phyloP scores from a whole-genome alignment of 2,113 vertebrate genomes.

The Caloenas nicobarica region DNA sequence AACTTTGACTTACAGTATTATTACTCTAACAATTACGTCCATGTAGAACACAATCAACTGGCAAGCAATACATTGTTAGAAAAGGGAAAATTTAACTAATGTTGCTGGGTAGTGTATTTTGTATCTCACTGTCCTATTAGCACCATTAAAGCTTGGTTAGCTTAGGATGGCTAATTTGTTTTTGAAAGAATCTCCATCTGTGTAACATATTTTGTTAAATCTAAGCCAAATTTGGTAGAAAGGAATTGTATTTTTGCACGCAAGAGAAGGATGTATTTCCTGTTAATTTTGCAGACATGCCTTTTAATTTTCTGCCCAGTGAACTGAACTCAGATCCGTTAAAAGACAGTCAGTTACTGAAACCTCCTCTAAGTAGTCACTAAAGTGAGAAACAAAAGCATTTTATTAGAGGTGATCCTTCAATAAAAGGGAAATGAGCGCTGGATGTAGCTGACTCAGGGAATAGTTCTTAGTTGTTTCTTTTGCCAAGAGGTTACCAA shows the following conservation, averaged over 20 bases:
- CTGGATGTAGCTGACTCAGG: neutral
- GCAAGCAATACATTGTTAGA: neutral
- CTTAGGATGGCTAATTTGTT: neutral
- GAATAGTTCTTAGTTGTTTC: neutral
- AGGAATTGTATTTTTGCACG: neutral
- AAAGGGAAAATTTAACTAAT: neutral
- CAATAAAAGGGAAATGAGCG: neutral
- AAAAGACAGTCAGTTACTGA: neutral
- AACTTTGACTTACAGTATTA: neutral
- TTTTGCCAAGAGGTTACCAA: neutral
- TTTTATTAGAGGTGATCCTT: neutral
- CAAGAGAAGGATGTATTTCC: neutral
- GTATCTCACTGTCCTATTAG: neutral
- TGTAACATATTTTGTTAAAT: neutral
- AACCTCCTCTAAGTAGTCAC: neutral
- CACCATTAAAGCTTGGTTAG: neutral
- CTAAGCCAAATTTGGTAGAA: conserved; percentile 1
- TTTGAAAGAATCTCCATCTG: conserved; percentile 26
- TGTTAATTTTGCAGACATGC: neutral
- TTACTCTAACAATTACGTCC: neutral
- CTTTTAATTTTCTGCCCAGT: conserved; percentile 1
- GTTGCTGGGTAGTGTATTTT: neutral
- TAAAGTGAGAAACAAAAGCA: neutral
- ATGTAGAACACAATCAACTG: neutral
- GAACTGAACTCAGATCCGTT: neutral